Conservation (phyloP, 2,113 vertebrate genomes). For the Rhynchopsitta pachyrhyncha region DNA sequence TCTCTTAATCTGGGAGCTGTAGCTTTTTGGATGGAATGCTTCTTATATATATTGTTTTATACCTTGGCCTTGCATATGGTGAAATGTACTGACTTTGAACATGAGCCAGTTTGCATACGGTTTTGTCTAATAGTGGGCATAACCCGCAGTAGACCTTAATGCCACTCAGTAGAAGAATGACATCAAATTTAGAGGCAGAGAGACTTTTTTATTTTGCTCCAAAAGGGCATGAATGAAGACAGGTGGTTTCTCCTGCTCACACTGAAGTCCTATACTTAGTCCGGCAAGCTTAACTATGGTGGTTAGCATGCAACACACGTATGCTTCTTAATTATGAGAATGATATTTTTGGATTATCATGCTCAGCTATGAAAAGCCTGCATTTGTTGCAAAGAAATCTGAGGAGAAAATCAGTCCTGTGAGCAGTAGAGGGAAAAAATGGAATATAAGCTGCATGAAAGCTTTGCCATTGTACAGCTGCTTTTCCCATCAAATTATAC, state of each 20-base stretch:
- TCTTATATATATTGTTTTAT: background rate
- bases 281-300: background rate
- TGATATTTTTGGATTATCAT: background rate
- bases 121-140: background rate
- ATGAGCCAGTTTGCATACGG: rapidly evolving
- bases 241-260: background rate
- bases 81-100: background rate
- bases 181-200: background rate
- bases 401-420: background rate
- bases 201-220: background rate
- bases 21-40: background rate
- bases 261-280: background rate
- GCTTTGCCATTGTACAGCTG: background rate
- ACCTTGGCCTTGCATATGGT: background rate
- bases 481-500: background rate
- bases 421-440: background rate
- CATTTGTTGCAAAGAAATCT: background rate
- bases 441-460: background rate
- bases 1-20: background rate
- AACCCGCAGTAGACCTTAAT: background rate
- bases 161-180: background rate
- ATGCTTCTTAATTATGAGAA: background rate
- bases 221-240: background rate
- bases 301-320: background rate
- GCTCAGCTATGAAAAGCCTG: background rate